Conservation (phyloP, 1,140 invertebrate genomes). For the Sinonovacula constricta region DNA sequence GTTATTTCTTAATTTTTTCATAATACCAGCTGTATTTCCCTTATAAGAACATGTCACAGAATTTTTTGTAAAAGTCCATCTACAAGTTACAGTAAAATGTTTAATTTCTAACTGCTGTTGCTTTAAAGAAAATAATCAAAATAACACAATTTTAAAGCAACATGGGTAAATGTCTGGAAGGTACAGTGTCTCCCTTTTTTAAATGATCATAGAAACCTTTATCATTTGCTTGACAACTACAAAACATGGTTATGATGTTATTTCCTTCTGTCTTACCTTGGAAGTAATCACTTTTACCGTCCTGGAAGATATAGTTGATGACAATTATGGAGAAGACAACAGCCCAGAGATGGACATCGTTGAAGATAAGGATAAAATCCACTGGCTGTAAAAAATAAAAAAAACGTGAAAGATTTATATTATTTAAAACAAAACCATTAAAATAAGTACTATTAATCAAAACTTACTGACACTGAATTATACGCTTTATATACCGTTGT, state of each 20-base stretch:
- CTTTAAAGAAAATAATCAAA: too few relatives aligned
- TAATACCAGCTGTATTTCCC: neutral
- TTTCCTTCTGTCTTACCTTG: too few relatives aligned
- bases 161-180: too few relatives aligned
- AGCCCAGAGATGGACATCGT: constrained; percentile 73
- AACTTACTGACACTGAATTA: too few relatives aligned
- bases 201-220: too few relatives aligned
- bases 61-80: neutral
- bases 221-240: too few relatives aligned
- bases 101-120: neutral
- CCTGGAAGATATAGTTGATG: constrained; percentile 76
- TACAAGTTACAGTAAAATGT: neutral
- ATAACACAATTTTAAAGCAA: too few relatives aligned
- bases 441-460: too few relatives aligned
- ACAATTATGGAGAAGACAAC: constrained; percentile 75
- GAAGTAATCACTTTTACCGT: constrained; percentile 76
- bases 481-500: too few relatives aligned
- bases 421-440: neutral
- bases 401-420: constrained; percentile 15
- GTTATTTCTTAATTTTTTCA: neutral
- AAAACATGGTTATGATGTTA: too few relatives aligned
- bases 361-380: constrained; percentile 71
- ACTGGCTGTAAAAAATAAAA: constrained; percentile 71
- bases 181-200: too few relatives aligned
- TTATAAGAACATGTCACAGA: neutral